A percentile compares a stretch with the other conserved stretches of the same genome.
Conservation (phyloP, 2,113 vertebrate species). For the Gallinago jamesoni region DNA sequence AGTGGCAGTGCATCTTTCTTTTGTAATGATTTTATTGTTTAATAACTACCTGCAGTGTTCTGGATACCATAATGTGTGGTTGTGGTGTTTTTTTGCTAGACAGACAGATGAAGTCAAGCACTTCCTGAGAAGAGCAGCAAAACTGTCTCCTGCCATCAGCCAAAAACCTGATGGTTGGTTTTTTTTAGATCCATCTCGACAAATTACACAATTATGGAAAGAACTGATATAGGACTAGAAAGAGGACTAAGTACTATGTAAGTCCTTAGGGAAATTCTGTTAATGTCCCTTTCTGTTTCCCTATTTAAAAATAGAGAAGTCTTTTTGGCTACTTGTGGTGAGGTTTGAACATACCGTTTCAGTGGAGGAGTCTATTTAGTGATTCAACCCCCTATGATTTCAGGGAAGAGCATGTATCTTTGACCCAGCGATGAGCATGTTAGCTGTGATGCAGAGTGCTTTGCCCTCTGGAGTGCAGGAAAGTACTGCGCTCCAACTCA, state of each 20-base stretch:
- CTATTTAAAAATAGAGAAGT: background rate
- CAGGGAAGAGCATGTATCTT: background rate
- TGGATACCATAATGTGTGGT: background rate
- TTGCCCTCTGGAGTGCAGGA: background rate
- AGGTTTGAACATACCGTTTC: background rate
- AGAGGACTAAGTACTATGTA: background rate
- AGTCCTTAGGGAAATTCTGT: background rate
- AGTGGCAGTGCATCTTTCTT: background rate
- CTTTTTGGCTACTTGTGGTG: background rate
- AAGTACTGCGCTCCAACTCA: background rate
- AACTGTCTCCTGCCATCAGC: background rate
- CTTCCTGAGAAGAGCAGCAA: background rate
- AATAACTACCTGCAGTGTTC: background rate
- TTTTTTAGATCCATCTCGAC: background rate
- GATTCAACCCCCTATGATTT: background rate
- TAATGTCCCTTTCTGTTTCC: background rate
- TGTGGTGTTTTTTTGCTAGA: background rate
- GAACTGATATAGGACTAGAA: background rate
- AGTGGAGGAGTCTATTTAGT: background rate
- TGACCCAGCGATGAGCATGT: background rate
- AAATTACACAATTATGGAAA: background rate
- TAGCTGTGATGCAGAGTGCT: background rate
- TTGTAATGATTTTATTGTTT: background rate
- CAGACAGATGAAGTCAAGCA: background rate
- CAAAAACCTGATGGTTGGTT: background rate